Evolutionary conservation across 2,797 vertebrate genomes (phyloP).

Genomic region (Phyllotis vaccarum): DNA sequence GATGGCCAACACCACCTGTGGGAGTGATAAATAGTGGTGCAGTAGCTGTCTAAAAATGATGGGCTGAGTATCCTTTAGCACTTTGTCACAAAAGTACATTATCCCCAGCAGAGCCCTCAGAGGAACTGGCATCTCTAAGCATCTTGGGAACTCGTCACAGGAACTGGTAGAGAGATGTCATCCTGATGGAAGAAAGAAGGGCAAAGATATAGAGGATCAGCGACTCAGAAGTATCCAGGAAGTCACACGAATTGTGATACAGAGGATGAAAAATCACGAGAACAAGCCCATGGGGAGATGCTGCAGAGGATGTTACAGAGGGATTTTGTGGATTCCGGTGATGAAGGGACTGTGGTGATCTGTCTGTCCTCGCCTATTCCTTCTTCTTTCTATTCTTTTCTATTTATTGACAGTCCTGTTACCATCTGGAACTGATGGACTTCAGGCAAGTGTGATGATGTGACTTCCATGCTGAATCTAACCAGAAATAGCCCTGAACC

Average conservation of each 20-base stretch:
- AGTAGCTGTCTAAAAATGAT: not conserved
- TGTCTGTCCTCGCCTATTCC: not conserved
- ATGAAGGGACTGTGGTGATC: not conserved
- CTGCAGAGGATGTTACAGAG: not conserved
- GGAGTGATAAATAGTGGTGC: not conserved
- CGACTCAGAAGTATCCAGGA: not conserved
- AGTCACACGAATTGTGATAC: not conserved
- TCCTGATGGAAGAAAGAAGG: not conserved
- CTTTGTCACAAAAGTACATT: not conserved
- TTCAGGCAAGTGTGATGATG: accelerated
- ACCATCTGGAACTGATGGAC: not conserved
- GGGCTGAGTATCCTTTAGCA: not conserved
- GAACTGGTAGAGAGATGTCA: not conserved
- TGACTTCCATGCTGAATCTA: not conserved
- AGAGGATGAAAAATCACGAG: too few species aligned
- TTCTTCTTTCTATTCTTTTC: not conserved
- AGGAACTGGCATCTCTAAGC: not conserved
- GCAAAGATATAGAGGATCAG: not conserved
- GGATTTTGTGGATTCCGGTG: not conserved
- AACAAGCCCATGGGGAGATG: not conserved
- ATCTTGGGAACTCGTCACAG: not conserved
- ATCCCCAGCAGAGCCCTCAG: not conserved
- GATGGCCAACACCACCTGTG: slow-evolving; percentile 21
- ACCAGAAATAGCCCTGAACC: not conserved
- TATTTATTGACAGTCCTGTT: not conserved